A percentile compares a stretch with the other conserved stretches of the same genome.
Conservation (phyloP, 2,797 vertebrate species). For the Sylvia borin region DNA sequence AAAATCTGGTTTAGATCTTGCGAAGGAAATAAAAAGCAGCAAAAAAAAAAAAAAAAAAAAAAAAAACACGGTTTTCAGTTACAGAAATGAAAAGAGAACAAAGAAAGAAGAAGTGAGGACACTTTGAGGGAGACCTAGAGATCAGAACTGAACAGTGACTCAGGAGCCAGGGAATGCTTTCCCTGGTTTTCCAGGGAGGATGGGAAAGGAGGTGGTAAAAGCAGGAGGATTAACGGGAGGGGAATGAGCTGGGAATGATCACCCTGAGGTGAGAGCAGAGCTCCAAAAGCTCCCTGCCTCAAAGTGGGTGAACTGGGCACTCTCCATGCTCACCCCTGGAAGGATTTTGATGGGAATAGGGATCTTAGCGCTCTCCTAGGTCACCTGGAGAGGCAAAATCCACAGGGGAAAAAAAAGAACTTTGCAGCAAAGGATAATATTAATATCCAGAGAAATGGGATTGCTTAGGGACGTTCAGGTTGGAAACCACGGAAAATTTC, state of each 20-base stretch:
- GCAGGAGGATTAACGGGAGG: neutral
- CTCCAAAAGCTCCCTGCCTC: neutral
- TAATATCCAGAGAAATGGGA: neutral
- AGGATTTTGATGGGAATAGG: neutral
- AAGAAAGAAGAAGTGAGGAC: constrained; percentile 32
- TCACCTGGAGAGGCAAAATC: neutral
- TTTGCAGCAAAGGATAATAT: neutral
- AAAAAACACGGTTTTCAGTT: neutral
- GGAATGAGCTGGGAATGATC: neutral
- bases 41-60: neutral
- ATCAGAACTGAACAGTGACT: neutral
- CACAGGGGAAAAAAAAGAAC: neutral
- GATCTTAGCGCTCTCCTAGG: neutral
- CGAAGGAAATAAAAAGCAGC: neutral
- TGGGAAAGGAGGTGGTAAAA: neutral
- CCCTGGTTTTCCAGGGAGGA: neutral
- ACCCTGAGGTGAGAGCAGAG: neutral
- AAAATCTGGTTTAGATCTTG: neutral
- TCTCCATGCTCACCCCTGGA: neutral
- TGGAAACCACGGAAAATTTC: neutral
- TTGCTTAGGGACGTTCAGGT: neutral
- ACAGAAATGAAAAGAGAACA: constrained; percentile 15
- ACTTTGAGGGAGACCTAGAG: neutral
- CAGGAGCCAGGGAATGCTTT: neutral
- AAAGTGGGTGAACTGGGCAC: neutral